Conservation (phyloP, 1,140 invertebrate species). For the Bradysia coprophila region DNA sequence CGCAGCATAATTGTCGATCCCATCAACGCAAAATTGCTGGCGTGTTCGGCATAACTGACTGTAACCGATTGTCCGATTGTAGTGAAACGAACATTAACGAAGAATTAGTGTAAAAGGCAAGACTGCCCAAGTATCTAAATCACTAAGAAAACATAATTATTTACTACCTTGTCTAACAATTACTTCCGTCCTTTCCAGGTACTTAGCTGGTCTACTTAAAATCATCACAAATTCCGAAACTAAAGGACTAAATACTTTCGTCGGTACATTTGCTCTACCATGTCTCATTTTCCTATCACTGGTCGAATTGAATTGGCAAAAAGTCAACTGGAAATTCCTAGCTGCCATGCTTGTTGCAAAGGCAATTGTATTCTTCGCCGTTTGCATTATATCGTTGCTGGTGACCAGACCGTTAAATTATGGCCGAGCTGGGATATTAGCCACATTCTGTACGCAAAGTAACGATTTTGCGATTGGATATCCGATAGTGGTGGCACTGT, state of each 20-base stretch:
- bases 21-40: too few species aligned
- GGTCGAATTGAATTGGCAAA: slow-evolving; percentile 62
- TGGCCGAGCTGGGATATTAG: slow-evolving; percentile 74
- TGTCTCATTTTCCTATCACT: slow-evolving; percentile 82
- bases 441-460: slow-evolving; percentile 90
- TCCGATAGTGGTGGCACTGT: slow-evolving; percentile 70
- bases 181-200: too few species aligned
- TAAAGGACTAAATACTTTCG: slow-evolving; percentile 84
- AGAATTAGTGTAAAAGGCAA: too few species aligned
- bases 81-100: too few species aligned
- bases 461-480: slow-evolving; percentile 97
- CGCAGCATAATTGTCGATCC: too few species aligned
- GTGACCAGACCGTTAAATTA: slow-evolving; percentile 61
- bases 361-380: slow-evolving; percentile 64
- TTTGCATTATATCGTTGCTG: slow-evolving; percentile 59
- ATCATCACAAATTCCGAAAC: slow-evolving; percentile 68
- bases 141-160: too few species aligned
- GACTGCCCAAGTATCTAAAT: too few species aligned
- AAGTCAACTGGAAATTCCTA: slow-evolving; percentile 84
- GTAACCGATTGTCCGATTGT: too few species aligned
- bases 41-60: too few species aligned
- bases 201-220: slow-evolving; percentile 70
- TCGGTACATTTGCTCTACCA: slow-evolving; percentile 83
- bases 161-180: too few species aligned
- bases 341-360: slow-evolving; percentile 71